These are phyloP conservation scores for Cataglyphis rosenhaueri DNA, from an alignment of 2,888 invertebrate species.

Conservation along the genomic window DNA sequence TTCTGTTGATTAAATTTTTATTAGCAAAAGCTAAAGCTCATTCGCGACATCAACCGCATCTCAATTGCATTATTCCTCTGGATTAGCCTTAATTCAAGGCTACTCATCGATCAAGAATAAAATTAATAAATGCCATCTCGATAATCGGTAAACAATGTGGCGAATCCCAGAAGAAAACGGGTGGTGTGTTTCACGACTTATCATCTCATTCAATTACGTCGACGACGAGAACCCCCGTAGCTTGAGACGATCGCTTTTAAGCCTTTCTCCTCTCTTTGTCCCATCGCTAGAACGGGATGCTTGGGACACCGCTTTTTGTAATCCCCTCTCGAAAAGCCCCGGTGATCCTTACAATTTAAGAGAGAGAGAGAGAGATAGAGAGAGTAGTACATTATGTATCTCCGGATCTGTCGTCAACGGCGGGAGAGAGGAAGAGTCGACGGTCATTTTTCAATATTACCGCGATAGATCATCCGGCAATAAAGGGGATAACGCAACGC, in stretches of 20 bases:
- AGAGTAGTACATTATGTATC: slow-evolving; percentile 74
- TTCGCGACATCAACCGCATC: not conserved
- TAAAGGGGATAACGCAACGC: slow-evolving; percentile 74
- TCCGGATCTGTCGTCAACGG: slow-evolving; percentile 77
- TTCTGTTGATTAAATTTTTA: too few species aligned
- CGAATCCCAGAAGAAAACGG: not conserved
- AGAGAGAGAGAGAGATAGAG: slow-evolving; percentile 21
- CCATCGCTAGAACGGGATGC: slow-evolving; percentile 42
- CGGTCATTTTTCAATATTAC: slow-evolving; percentile 79
- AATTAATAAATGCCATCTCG: slow-evolving; percentile 33
- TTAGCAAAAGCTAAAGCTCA: too few species aligned
- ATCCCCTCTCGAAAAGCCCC: slow-evolving; percentile 68
- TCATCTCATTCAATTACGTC: slow-evolving; percentile 29
- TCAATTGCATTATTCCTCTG: slow-evolving; percentile 8
- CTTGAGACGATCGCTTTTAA: slow-evolving; percentile 23
- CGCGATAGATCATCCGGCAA: slow-evolving; percentile 77
- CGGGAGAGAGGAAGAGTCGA: slow-evolving; percentile 62
- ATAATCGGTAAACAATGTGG: slow-evolving; percentile 10
- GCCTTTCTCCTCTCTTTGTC: slow-evolving; percentile 41
- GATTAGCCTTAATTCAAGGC: slow-evolving; percentile 14
- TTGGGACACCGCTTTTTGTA: slow-evolving; percentile 65
- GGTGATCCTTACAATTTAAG: slow-evolving; percentile 50
- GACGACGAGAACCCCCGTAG: not conserved
- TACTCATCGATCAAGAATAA: slow-evolving; percentile 9
- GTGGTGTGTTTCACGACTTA: not conserved